Evolutionary conservation across 1,140 invertebrate species (phyloP).

Genomic region (Penaeus vannamei): DNA sequence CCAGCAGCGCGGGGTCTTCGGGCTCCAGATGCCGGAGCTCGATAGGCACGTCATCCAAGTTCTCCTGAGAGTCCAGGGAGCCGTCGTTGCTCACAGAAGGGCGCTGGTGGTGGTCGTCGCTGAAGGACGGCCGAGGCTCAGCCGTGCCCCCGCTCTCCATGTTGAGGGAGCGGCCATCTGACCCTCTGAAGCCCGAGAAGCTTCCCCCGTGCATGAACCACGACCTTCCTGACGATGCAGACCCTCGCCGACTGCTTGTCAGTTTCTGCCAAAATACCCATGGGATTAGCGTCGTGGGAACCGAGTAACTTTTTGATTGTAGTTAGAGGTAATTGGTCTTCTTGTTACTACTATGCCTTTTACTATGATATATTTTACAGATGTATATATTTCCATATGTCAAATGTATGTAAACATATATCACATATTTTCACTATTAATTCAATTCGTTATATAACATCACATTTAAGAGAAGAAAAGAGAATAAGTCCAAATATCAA

Average conservation of each 20-base stretch:
- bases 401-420: no score
- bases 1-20: slow-evolving; percentile 70
- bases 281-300: no score
- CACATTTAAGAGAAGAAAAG: no score
- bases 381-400: no score
- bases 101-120: slow-evolving; percentile 71
- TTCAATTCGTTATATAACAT: no score
- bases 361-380: no score
- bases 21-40: slow-evolving; percentile 89
- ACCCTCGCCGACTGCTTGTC: slow-evolving; percentile 67
- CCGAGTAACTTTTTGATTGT: no score
- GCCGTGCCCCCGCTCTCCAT: slow-evolving; percentile 47
- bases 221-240: slow-evolving; percentile 57
- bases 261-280: slow-evolving; percentile 63
- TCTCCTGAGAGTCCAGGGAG: slow-evolving; percentile 72
- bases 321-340: no score
- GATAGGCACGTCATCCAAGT: slow-evolving; percentile 86
- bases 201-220: slow-evolving; percentile 61
- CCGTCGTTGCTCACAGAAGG: slow-evolving; percentile 56
- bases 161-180: slow-evolving; percentile 42
- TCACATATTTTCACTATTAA: no score
- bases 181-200: slow-evolving; percentile 46
- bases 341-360: no score
- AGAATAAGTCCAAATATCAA: no score
- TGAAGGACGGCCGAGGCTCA: slow-evolving; percentile 51